Conservation (phyloP, 1,140 invertebrate genomes). For the Papilio polytes region DNA sequence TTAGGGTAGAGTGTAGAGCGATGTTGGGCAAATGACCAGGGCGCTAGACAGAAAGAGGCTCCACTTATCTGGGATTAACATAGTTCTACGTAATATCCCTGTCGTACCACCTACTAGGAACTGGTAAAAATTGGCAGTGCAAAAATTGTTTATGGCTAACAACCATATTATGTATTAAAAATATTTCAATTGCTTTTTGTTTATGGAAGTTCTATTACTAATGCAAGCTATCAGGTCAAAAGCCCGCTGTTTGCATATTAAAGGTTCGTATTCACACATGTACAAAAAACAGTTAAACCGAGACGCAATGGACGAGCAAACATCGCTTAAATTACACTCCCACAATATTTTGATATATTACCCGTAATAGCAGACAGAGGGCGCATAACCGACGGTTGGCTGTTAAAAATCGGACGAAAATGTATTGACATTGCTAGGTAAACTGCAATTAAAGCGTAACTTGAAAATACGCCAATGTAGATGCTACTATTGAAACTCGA, state of each 20-base stretch:
- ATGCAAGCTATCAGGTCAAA: neutral
- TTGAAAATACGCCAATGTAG: conserved; percentile 41
- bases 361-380: conserved; percentile 68
- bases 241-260: conserved; percentile 25
- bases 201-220: neutral
- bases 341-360: conserved; percentile 81
- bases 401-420: conserved; percentile 70
- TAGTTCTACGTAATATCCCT: too few relatives aligned
- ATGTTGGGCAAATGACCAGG: too few relatives aligned
- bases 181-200: neutral
- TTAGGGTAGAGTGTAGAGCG: too few relatives aligned
- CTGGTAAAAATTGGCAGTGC: too few relatives aligned
- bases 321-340: conserved; percentile 70
- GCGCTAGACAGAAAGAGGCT: too few relatives aligned
- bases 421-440: conserved; percentile 63
- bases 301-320: conserved; percentile 52
- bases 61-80: too few relatives aligned
- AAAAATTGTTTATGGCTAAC: too few relatives aligned
- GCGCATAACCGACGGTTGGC: conserved; percentile 55
- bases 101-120: too few relatives aligned
- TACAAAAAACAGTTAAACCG: conserved; percentile 43
- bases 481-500: conserved; percentile 49
- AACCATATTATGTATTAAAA: too few relatives aligned
- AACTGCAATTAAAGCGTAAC: conserved; percentile 61
- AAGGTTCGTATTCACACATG: conserved; percentile 26